Conservation (phyloP, 2,888 invertebrate species). For the Antheraea assamensis region DNA sequence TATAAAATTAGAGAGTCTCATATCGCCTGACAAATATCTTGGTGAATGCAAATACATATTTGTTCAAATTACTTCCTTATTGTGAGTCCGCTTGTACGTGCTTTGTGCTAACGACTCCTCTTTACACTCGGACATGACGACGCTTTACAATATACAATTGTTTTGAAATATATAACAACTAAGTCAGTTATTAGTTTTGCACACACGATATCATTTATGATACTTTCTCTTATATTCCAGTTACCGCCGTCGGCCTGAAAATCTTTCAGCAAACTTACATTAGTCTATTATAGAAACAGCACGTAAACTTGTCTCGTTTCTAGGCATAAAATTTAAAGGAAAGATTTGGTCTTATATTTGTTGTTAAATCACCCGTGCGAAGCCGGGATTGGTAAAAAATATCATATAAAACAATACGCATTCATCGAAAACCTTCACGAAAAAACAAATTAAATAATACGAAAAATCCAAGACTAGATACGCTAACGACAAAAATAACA, state of each 20-base stretch:
- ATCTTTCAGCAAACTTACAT: too few species aligned
- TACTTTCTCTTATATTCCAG: background rate
- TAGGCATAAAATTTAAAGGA: too few species aligned
- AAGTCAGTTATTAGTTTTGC: background rate
- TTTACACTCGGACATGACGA: conserved; percentile 30
- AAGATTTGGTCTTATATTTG: too few species aligned
- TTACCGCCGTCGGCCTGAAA: too few species aligned
- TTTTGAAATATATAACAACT: background rate
- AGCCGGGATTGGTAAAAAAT: too few species aligned
- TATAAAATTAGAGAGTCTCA: conserved; percentile 26
- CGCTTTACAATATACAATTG: conserved; percentile 19
- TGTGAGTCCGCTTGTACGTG: conserved; percentile 49
- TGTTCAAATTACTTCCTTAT: conserved; percentile 47
- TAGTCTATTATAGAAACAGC: too few species aligned
- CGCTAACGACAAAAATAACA: background rate
- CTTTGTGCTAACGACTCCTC: conserved; percentile 54
- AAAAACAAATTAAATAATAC: background rate
- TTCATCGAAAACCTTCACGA: background rate
- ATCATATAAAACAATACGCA: too few species aligned
- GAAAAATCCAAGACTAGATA: background rate
- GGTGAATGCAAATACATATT: conserved; percentile 29
- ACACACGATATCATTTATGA: background rate
- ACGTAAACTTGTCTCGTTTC: too few species aligned
- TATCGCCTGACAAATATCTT: conserved; percentile 26
- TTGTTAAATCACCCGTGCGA: too few species aligned